phyloP scores from a whole-genome alignment of 2,797 vertebrate species.

The Gallirallus australis region DNA sequence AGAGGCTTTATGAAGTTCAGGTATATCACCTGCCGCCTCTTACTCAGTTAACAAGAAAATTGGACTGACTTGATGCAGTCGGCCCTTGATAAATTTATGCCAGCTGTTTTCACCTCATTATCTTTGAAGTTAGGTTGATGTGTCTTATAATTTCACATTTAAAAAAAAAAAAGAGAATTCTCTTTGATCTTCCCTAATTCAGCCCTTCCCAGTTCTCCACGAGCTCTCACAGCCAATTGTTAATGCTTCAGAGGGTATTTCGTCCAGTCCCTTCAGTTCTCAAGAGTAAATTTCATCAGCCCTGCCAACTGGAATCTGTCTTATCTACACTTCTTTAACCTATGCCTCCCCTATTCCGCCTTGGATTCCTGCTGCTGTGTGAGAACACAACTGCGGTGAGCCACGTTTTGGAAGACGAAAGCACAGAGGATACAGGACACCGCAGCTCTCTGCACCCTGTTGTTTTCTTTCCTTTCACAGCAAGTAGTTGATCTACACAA shows the following conservation, averaged over 20 bases:
- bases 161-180: neutral
- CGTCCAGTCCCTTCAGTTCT: neutral
- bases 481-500: neutral
- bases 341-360: neutral
- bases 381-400: neutral
- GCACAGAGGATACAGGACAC: neutral
- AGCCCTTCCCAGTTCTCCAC: neutral
- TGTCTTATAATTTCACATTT: neutral
- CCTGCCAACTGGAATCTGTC: neutral
- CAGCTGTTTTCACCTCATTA: neutral
- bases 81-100: neutral
- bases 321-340: neutral
- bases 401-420: neutral
- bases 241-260: slow-evolving; percentile 43
- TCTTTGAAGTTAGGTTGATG: neutral
- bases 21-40: neutral
- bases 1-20: neutral
- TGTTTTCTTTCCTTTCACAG: neutral
- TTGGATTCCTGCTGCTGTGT: neutral
- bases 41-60: neutral
- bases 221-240: neutral
- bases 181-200: neutral
- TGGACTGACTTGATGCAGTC: neutral
- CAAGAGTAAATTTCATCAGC: neutral
- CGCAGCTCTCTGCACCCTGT: neutral